Evolutionary conservation across 1,140 invertebrate genomes (phyloP), one percentile per base, ranked within the genome.

Genomic region (Drosophila lini): DNA sequence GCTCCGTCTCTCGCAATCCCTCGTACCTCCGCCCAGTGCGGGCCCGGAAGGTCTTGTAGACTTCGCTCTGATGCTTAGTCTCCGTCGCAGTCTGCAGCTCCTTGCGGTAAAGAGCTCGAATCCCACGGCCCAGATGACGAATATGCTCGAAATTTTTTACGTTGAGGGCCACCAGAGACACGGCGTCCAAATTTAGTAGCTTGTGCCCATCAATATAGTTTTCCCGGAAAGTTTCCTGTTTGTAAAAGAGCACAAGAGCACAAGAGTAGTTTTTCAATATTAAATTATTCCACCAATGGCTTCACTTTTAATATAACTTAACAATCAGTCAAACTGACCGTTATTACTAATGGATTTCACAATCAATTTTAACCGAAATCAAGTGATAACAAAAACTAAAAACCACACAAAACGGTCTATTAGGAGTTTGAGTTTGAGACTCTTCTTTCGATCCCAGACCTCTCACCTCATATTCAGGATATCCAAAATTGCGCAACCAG

Each of bases 171-270:
- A 85, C 79, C 28, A 92, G 55, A 2, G 91, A 77, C 5, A 80
- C 73, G 25, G 91, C 91, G 31, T 92, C 89, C 25, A 92, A 19
- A 38, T 91, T 71, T n/a, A 91, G 69, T 15, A 92, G 68, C 28
- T 80, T 91, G n/a, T 78, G 84, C 0, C 91, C 91, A 50, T 90
- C 89, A 16, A 91, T 91, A 34, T 86, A 73, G 65, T 91, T 91
- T 53, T 77, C 78, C 3, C 74, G 65, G 19, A 92, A 91, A 5
- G 90, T 91, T 73, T 91, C 74, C 91, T 92, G 28, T 44, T 31
- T 13, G 32, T 1, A 16, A 50, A 50, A 16, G 5, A 16, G 45
- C 15, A 5, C 7, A 28, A 2, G 11, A 32, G n/a, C n/a, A n/a
- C n/a, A n/a, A n/a, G n/a, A 0, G 10, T 0, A 11, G 10, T 11